phyloP scores from a whole-genome alignment of 1,140 invertebrate species.

The Diorhabda elongata region DNA sequence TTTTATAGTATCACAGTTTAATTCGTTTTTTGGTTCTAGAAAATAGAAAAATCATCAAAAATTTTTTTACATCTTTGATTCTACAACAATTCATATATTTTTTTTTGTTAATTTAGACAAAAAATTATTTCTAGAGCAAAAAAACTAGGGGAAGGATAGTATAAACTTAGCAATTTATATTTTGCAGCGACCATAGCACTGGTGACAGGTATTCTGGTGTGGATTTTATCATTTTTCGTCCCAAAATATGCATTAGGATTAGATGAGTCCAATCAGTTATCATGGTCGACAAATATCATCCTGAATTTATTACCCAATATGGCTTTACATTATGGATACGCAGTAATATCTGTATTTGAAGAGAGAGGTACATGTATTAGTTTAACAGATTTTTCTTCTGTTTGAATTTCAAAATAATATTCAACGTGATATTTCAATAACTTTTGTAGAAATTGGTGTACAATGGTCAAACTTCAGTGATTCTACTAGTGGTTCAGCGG shows the following conservation, averaged over 20 bases:
- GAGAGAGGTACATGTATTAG: slow-evolving; percentile 29
- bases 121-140: too few relatives aligned
- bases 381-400: slow-evolving; percentile 8
- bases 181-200: slow-evolving; percentile 39
- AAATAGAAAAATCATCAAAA: too few relatives aligned
- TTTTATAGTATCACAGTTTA: too few relatives aligned
- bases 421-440: too few relatives aligned
- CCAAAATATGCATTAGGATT: slow-evolving; percentile 23
- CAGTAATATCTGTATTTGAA: slow-evolving; percentile 41
- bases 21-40: too few relatives aligned
- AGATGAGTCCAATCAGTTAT: neutral
- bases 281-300: slow-evolving; percentile 22
- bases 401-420: too few relatives aligned
- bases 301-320: slow-evolving; percentile 40
- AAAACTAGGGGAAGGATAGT: too few relatives aligned
- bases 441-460: slow-evolving; percentile 31
- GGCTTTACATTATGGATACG: slow-evolving; percentile 38
- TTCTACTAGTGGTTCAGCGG: slow-evolving; percentile 24
- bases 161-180: neutral
- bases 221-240: slow-evolving; percentile 36
- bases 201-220: slow-evolving; percentile 31
- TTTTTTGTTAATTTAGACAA: too few relatives aligned
- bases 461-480: slow-evolving; percentile 37
- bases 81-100: too few relatives aligned
- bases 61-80: too few relatives aligned